Evolutionary conservation across 2,888 invertebrate genomes (phyloP), one percentile per base, ranked within the genome.

Genomic region (Stenoptilia bipunctidactyla): DNA sequence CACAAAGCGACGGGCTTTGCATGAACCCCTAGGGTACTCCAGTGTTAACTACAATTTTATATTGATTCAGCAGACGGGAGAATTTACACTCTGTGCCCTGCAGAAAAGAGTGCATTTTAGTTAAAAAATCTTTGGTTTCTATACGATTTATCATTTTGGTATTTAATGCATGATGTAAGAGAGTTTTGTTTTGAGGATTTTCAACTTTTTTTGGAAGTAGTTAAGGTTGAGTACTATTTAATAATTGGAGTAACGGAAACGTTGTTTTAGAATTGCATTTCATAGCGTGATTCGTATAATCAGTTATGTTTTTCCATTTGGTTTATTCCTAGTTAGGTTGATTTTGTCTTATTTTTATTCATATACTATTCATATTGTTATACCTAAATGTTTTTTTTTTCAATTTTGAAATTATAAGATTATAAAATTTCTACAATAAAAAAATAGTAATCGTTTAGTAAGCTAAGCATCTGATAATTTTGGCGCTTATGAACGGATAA

Each of bases 241-340:
- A 6, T n/a, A n/a, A 5, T 15, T 54, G 40, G 15, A 0, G 1
- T 10, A 2, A 1, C 2, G 5, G 0, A 0, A 50, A 47, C 5
- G 52, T 13, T 45, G 12, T 67, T 69, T 51, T 42, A 34, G 38
- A 48, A 44, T 39, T 47, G 38, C 34, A 33, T n/a, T 35, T n/a
- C 9, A 30, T 8, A n/a, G 30, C 30, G 30, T 30, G 30, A 30
- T 30, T 30, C 30, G 30, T n/a, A 30, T 30, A 9, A 30, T 30
- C 30, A 30, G 30, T 30, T n/a, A 30, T 30, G 30, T 9, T 20
- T 20, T 20, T 20, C 8, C 20, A 20, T 3, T 20, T 20, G 20
- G 20, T 20, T 3, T 20, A 20, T 20, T 20, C 20, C 20, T 8
- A 20, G 3, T 8, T 20, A n/a, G n/a, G n/a, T n/a, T n/a, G n/a